Percentiles rank a stretch among this genome's conserved stretches.
Conservation (phyloP, 1,140 invertebrate genomes). For the Brachionus plicatilis region DNA sequence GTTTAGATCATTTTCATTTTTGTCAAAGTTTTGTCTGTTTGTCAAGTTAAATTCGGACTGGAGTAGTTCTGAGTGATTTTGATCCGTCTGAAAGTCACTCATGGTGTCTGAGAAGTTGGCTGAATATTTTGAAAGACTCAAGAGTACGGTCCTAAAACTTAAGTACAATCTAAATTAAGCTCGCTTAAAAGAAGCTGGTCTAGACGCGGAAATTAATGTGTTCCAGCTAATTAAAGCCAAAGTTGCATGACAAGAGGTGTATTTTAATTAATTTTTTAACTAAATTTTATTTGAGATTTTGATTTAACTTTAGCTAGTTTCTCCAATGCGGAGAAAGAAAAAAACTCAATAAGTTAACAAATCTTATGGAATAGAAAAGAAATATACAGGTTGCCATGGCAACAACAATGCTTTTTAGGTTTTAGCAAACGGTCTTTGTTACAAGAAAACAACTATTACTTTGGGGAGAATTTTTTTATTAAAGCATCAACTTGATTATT, state of each 20-base stretch:
- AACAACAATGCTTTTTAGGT: conserved; percentile 5
- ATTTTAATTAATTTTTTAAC: background rate
- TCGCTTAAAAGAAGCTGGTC: background rate
- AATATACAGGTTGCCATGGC: conserved; percentile 5
- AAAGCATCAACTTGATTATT: background rate
- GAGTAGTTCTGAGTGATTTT: background rate
- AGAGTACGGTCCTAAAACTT: background rate
- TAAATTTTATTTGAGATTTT: background rate
- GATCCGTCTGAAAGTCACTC: conserved; percentile 30
- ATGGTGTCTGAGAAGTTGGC: background rate
- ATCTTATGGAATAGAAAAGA: conserved; percentile 27
- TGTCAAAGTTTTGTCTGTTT: background rate
- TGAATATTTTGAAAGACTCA: background rate
- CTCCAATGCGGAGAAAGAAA: background rate
- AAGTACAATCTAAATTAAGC: background rate
- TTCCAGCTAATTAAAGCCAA: background rate
- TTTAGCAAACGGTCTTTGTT: background rate
- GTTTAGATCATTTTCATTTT: conserved; percentile 23
- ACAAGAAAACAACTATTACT: background rate
- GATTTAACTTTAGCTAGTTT: background rate
- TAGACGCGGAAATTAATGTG: background rate
- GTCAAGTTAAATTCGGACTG: conserved; percentile 8
- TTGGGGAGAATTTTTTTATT: background rate
- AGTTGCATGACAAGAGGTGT: background rate
- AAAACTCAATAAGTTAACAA: conserved; percentile 31